These are phyloP conservation scores for Microctonus brassicae DNA, from an alignment of 2,888 invertebrate species.

Conservation along the genomic window DNA sequence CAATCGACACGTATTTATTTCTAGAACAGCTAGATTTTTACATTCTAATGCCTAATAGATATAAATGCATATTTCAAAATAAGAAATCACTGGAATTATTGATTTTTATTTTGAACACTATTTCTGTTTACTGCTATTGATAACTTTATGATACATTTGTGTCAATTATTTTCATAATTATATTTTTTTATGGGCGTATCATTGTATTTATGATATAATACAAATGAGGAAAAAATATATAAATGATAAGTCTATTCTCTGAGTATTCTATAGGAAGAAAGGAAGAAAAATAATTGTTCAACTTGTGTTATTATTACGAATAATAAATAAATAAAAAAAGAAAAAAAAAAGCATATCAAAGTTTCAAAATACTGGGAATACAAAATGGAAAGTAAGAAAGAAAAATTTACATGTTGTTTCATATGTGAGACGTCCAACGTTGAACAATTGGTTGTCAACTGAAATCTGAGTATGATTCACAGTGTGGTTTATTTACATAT, in stretches of 20 bases:
- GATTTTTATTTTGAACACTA: neutral
- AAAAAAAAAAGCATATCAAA: neutral
- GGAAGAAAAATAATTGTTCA: neutral
- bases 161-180: too few relatives aligned
- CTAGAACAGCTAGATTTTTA: too few relatives aligned
- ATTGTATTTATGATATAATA: neutral
- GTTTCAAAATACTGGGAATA: neutral
- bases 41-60: neutral
- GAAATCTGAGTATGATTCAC: conserved; percentile 27
- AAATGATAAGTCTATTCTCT: neutral
- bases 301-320: neutral
- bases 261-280: neutral
- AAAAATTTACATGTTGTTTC: neutral
- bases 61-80: neutral
- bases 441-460: neutral
- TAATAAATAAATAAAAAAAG: neutral
- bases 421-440: neutral
- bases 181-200: neutral
- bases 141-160: neutral
- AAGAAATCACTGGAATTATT: neutral
- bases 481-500: conserved; percentile 10
- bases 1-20: too few relatives aligned
- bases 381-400: too few relatives aligned
- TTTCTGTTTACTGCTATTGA: neutral
- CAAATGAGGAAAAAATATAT: neutral